Evolutionary conservation across 2,888 invertebrate species (phyloP).

Genomic region (Coremacera marginata): DNA sequence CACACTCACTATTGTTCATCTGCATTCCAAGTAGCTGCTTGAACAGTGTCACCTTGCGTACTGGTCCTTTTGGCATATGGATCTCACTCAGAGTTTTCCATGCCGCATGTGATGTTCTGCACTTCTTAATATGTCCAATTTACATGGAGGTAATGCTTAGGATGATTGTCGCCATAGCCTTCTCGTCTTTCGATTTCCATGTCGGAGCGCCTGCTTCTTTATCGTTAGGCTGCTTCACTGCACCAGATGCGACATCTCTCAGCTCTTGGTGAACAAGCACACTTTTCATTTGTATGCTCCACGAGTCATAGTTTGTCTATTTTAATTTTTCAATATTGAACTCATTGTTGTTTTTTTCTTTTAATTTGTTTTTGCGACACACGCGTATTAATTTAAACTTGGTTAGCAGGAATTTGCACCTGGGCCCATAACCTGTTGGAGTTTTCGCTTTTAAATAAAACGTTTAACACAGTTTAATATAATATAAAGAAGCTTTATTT

Average conservation of each 20-base stretch:
- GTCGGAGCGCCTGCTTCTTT: background rate
- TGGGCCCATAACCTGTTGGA: constrained; percentile 21
- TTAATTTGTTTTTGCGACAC: background rate
- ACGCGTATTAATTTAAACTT: too few relatives aligned
- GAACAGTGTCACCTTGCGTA: constrained; percentile 11
- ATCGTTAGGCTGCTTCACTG: background rate
- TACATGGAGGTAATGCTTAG: constrained; percentile 46
- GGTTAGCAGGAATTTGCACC: too few relatives aligned
- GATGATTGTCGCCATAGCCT: constrained; percentile 46
- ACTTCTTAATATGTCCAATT: constrained; percentile 43
- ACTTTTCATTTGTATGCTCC: background rate
- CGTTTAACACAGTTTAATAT: too few relatives aligned
- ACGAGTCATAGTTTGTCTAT: constrained; percentile 33
- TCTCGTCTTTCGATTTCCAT: constrained; percentile 44
- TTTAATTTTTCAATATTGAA: constrained; percentile 40
- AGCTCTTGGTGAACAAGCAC: constrained; percentile 35
- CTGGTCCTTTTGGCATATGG: too few relatives aligned
- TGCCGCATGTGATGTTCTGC: constrained; percentile 32
- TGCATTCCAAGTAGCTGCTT: constrained; percentile 25
- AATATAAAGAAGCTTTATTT: too few relatives aligned
- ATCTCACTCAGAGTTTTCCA: background rate
- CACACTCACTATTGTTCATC: constrained; percentile 18
- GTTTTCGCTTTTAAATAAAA: too few relatives aligned
- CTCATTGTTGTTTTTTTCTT: constrained; percentile 22
- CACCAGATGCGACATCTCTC: constrained; percentile 29